phyloP scores from a whole-genome alignment of 2,113 vertebrate genomes.

The Osmerus mordax region DNA sequence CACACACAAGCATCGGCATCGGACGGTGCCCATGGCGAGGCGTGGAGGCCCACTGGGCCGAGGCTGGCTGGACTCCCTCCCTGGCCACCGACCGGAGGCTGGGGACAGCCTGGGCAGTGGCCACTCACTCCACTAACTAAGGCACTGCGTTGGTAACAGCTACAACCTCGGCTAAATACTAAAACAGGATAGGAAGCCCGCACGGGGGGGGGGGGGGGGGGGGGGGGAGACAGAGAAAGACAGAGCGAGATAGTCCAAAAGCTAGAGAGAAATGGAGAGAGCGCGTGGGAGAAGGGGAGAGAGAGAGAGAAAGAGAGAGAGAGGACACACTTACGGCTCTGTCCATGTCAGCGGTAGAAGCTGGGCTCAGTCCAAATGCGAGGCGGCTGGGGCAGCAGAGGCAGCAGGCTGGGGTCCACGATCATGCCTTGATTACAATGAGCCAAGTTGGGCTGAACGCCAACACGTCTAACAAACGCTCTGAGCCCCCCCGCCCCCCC shows the following conservation, averaged over 20 bases:
- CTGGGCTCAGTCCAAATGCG: slow-evolving; percentile 79
- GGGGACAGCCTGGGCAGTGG: slow-evolving; percentile 19
- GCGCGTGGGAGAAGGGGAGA: slow-evolving; percentile 9
- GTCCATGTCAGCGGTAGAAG: slow-evolving; percentile 78
- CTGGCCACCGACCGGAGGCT: slow-evolving; percentile 46
- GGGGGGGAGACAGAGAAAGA: slow-evolving; percentile 6
- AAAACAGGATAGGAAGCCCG: not conserved
- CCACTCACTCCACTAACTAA: slow-evolving; percentile 15
- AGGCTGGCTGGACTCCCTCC: slow-evolving; percentile 50
- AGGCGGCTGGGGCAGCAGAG: slow-evolving; percentile 77
- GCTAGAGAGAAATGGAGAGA: slow-evolving; percentile 2
- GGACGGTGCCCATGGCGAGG: slow-evolving; percentile 45
- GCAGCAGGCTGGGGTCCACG: slow-evolving; percentile 81
- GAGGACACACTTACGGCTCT: slow-evolving; percentile 85
- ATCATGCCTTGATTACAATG: slow-evolving; percentile 98
- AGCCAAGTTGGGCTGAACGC: slow-evolving; percentile 76
- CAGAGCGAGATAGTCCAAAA: not conserved
- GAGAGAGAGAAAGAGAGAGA: slow-evolving; percentile 30
- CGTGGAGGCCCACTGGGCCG: slow-evolving; percentile 41
- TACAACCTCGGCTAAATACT: slow-evolving; percentile 46
- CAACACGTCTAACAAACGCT: slow-evolving; percentile 67
- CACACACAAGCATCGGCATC: slow-evolving; percentile 35
- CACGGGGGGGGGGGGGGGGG: slow-evolving; percentile 6
- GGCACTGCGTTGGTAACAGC: slow-evolving; percentile 43
- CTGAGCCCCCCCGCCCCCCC: slow-evolving; percentile 60